These are phyloP conservation scores for Morone saxatilis DNA, from an alignment of 2,113 vertebrate genomes.

Conservation along the genomic window DNA sequence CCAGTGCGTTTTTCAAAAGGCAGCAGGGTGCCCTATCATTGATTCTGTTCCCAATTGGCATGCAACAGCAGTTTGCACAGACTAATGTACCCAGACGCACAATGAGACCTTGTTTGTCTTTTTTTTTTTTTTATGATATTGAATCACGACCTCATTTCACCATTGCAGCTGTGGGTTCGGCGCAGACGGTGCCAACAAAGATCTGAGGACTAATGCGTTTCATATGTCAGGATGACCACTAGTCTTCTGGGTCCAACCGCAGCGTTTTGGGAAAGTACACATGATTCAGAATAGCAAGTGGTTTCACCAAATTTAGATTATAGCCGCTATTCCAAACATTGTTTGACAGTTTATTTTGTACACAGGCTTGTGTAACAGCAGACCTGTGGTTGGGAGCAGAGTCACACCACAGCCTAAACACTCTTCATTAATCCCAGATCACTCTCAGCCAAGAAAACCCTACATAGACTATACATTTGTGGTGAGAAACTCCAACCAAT, in stretches of 20 bases:
- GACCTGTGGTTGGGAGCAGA: slow-evolving; percentile 36
- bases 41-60: slow-evolving; percentile 77
- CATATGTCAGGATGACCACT: slow-evolving; percentile 66
- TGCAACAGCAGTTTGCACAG: slow-evolving; percentile 64
- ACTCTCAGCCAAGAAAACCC: slow-evolving; percentile 7
- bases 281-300: slow-evolving; percentile 58
- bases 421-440: slow-evolving; percentile 38
- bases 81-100: slow-evolving; percentile 62
- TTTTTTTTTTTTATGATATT: slow-evolving; percentile 48
- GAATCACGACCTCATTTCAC: slow-evolving; percentile 72
- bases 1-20: slow-evolving; percentile 62
- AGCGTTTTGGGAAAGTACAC: slow-evolving; percentile 47
- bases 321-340: slow-evolving; percentile 21
- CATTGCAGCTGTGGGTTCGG: slow-evolving; percentile 72
- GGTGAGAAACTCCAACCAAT: neutral
- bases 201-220: slow-evolving; percentile 67
- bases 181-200: slow-evolving; percentile 55
- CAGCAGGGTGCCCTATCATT: slow-evolving; percentile 67
- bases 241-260: slow-evolving; percentile 49
- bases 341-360: slow-evolving; percentile 51
- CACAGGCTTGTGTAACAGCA: neutral
- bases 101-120: slow-evolving; percentile 77
- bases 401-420: slow-evolving; percentile 54
- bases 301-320: slow-evolving; percentile 65
- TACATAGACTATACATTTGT: slow-evolving; percentile 27